Conservation (phyloP, 2,888 invertebrate genomes). For the Arge pagana region DNA sequence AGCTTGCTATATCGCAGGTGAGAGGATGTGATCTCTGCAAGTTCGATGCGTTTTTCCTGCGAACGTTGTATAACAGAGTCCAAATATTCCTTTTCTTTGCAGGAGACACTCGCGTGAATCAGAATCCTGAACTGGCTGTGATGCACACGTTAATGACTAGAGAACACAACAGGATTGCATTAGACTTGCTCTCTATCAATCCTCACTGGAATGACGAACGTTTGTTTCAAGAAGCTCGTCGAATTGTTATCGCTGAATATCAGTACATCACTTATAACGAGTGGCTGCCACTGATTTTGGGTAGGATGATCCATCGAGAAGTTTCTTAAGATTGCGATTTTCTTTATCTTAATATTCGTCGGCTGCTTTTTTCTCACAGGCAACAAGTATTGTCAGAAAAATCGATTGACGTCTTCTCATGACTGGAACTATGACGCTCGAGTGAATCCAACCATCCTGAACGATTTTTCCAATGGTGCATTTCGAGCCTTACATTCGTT, state of each 20-base stretch:
- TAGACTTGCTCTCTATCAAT: slow-evolving; percentile 61
- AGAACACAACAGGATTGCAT: slow-evolving; percentile 65
- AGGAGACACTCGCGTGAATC: slow-evolving; percentile 64
- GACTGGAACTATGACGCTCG: slow-evolving; percentile 58
- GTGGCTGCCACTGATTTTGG: slow-evolving; percentile 63
- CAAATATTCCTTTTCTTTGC: slow-evolving; percentile 27
- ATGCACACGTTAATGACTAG: slow-evolving; percentile 62
- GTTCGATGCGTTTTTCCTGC: neutral
- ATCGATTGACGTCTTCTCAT: slow-evolving; percentile 2
- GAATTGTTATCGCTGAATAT: slow-evolving; percentile 63
- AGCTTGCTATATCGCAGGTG: slow-evolving; percentile 40
- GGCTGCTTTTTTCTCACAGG: slow-evolving; percentile 10
- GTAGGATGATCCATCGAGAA: slow-evolving; percentile 44
- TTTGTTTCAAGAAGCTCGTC: slow-evolving; percentile 63
- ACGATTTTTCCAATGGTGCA: slow-evolving; percentile 69
- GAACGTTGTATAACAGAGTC: neutral
- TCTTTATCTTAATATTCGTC: too few species aligned
- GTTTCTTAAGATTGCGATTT: too few species aligned
- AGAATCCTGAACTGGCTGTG: slow-evolving; percentile 62
- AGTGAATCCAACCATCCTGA: slow-evolving; percentile 64
- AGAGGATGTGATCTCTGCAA: neutral
- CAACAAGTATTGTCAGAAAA: slow-evolving; percentile 18
- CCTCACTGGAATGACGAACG: slow-evolving; percentile 65
- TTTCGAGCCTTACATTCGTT: slow-evolving; percentile 69
- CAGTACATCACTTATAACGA: slow-evolving; percentile 67